phyloP scores from a whole-genome alignment of 2,797 vertebrate species.

The Coendou prehensilis region DNA sequence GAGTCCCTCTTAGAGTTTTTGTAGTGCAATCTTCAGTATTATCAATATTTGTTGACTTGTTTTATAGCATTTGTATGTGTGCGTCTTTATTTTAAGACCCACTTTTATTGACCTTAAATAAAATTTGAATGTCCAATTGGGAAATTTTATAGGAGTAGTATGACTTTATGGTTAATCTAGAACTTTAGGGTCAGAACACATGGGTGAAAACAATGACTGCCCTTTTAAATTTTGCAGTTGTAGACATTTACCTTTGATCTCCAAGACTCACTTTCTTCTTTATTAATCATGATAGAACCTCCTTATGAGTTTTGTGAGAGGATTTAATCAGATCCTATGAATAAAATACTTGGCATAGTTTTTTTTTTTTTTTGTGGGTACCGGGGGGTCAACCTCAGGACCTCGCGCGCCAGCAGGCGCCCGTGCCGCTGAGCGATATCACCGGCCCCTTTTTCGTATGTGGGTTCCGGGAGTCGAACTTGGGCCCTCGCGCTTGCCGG shows the following conservation, averaged over 20 bases:
- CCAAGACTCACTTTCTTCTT: not conserved
- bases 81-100: not conserved
- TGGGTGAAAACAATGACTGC: not conserved
- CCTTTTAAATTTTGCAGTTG: conserved; percentile 52
- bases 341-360: not conserved
- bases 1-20: not conserved
- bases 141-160: not conserved
- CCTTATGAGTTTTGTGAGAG: not conserved
- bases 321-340: not conserved
- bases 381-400: too few species aligned
- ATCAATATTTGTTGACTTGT: not conserved
- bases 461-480: too few species aligned
- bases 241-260: not conserved
- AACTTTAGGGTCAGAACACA: not conserved
- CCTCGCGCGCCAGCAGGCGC: too few species aligned
- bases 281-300: not conserved
- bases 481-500: too few species aligned
- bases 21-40: not conserved
- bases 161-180: not conserved
- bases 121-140: not conserved
- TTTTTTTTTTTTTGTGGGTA: too few species aligned
- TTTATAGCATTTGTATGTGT: conserved; percentile 13
- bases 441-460: too few species aligned
- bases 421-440: too few species aligned
- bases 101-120: not conserved